Base-by-base conservation (phyloP, 2,888 invertebrate genomes). In the Melikaiella ostensackeni region DNA sequence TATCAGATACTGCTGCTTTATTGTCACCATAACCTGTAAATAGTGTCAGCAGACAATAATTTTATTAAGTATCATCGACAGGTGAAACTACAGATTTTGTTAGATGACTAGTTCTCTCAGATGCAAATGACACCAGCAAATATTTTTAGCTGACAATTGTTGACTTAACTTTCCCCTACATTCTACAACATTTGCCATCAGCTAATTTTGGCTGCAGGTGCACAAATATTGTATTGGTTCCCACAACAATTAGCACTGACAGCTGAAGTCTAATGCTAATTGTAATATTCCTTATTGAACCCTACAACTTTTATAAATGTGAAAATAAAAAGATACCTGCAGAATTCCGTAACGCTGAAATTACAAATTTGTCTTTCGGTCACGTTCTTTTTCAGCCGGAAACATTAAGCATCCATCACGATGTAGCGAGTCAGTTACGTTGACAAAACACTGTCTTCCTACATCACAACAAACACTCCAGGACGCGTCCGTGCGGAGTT, bases 381-480 rank as follows among this genome's bases (percentile, higher is more conserved):
- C 70, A 70, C 70, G 70, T 50, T 30, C 30, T 70, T 66, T 66
- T 50, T n/a, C 70, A 70, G 30, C 1, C n/a, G 50, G 30, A 70
- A 70, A 30, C 50, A 70, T 70, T 70, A 50, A 50, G 50, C 70
- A 70, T 70, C 70, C 70, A 70, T 70, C 50, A 46, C 70, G 70
- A 70, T 50, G 50, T 70, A 73, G 70, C n/a, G 70, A 70, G 50
- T 70, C 70, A 78, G 79, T 75, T 70, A 64, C 77, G 84, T 83
- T 82, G 82, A 81, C 85, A 82, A 83, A 84, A 85, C 82, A 83
- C 62, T 81, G 79, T 80, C 66, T 63, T 7, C 24, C 57, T 16
- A 50, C 81, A 79, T 84, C 82, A 85, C 80, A 84, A 85, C 83
- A 85, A 84, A 83, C 82, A 70, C 82, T 55, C 76, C 82, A 21